Conservation (phyloP, 2,113 vertebrate genomes). For the Hemibagrus wyckioides region DNA sequence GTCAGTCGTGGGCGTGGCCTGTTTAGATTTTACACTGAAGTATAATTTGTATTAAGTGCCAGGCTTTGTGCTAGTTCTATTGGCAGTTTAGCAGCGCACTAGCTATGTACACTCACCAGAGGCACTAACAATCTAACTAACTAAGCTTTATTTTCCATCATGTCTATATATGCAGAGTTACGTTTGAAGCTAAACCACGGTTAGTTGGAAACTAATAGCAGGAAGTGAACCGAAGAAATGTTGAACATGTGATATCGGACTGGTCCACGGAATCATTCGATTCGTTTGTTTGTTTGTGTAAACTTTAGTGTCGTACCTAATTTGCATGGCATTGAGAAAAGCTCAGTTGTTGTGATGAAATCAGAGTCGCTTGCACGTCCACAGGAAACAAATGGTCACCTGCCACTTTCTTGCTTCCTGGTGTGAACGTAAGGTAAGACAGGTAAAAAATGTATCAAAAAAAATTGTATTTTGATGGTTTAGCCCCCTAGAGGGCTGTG, state of each 20-base stretch:
- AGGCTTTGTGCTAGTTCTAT: not conserved
- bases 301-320: not conserved
- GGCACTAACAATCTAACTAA: not conserved
- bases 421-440: not conserved
- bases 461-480: not conserved
- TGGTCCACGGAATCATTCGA: not conserved
- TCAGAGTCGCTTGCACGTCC: not conserved
- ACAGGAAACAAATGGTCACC: not conserved
- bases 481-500: not conserved
- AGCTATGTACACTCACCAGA: not conserved
- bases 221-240: not conserved
- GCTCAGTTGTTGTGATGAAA: not conserved
- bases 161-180: not conserved
- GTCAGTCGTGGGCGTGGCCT: not conserved
- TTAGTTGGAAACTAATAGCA: not conserved
- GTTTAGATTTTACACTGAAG: not conserved
- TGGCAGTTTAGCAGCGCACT: not conserved
- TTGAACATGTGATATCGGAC: not conserved
- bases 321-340: not conserved
- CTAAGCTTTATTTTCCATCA: not conserved
- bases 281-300: not conserved
- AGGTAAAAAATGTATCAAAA: not conserved
- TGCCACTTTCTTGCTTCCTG: not conserved
- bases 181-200: no score
- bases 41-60: not conserved